Conservation (phyloP, 1,140 invertebrate genomes). For the Drosophila miranda region DNA sequence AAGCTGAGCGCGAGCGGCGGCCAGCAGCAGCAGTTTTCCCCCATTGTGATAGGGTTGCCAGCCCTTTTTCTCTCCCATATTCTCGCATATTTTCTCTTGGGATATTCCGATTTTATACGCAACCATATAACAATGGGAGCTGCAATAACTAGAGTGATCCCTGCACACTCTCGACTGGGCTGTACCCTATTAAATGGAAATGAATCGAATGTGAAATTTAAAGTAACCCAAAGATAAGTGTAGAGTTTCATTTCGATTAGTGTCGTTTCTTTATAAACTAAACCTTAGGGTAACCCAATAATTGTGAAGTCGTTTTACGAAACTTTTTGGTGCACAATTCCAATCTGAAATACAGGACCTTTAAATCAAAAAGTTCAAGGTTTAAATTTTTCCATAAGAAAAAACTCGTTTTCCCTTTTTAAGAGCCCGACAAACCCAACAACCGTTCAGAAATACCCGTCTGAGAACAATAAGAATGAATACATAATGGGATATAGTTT, state of each 20-base stretch:
- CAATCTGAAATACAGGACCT: too few species aligned
- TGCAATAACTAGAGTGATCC: slow-evolving; percentile 11
- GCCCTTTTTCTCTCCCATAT: slow-evolving; percentile 51
- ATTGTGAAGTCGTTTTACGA: too few species aligned
- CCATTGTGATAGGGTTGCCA: slow-evolving; percentile 50
- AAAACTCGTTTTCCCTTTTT: too few species aligned
- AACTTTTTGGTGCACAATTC: too few species aligned
- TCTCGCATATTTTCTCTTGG: slow-evolving; percentile 43
- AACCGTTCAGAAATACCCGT: slow-evolving; percentile 33
- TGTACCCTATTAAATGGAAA: slow-evolving; percentile 22
- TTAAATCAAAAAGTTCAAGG: too few species aligned
- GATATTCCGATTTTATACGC: slow-evolving; percentile 56
- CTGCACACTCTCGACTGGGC: not conserved
- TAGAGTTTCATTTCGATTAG: not conserved
- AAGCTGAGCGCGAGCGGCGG: slow-evolving; percentile 54
- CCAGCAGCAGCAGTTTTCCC: slow-evolving; percentile 17
- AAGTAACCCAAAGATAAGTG: not conserved
- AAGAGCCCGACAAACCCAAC: not conserved
- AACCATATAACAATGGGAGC: slow-evolving; percentile 41
- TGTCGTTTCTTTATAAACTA: too few species aligned
- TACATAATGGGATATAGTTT: slow-evolving; percentile 48
- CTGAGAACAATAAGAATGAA: slow-evolving; percentile 41
- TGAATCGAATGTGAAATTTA: not conserved
- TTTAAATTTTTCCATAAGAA: too few species aligned
- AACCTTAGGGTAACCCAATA: not conserved